Base-by-base conservation (phyloP, 2,113 vertebrate genomes). In the Lycaon pictus region DNA sequence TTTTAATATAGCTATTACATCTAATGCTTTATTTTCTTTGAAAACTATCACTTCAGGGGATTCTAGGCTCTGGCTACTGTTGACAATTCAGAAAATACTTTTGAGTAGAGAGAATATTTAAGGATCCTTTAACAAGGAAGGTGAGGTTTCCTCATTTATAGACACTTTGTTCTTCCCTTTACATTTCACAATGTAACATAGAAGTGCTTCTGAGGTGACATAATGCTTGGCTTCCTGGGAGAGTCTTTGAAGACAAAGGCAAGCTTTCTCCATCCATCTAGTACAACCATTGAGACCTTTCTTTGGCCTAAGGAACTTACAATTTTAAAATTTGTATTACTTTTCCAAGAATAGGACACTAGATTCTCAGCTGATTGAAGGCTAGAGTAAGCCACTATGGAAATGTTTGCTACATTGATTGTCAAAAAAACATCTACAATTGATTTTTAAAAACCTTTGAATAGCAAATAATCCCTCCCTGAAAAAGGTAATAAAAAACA, bases 51-150 rank as follows among this genome's bases (percentile, higher is more conserved):
- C 19, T 82, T 84, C 71, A 88, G 82, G 37, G 53, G 37, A 89
- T 58, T 82, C 29, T 87, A 74, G 43, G 1, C 11, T 83, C n/a
- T 93, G 32, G 9, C 16, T 86, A 13, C 55, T 15, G 20, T 22
- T 43, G 43, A 43, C 32, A 71, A 58, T 87, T 93, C 63, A 84
- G 51, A 96, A 97, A 96, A 94, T 88, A 35, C 6, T 82, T 93
- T 55, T 22, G 23, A 2, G 7, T 92, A 43, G 55, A 77, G 25
- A 86, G 56, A 15, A 83, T 48, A 37, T 6, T 95, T 67, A 62
- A 37, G 20, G 55, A 82, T n/a, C 0, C 20, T 27, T 81, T 63
- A 25, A 19, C 1, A 82, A 71, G 10, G n/a, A 29, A 60, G 23
- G 5, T 69, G 53, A n/a, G 6, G 2, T 65, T 82, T 92, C n/a